These are phyloP conservation scores for Nautilus pompilius DNA, from an alignment of 1,140 invertebrate species.

Conservation along the genomic window DNA sequence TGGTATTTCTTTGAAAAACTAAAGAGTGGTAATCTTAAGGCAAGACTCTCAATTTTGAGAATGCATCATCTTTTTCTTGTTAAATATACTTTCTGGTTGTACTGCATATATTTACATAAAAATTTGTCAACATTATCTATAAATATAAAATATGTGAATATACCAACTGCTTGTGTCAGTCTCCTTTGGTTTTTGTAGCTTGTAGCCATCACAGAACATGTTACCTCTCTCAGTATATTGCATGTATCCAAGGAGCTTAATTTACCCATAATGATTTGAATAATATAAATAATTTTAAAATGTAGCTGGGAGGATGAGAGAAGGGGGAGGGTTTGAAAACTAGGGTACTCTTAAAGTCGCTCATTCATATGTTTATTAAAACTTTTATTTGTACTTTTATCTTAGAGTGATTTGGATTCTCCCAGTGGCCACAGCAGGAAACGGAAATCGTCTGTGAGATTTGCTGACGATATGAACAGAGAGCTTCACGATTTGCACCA, in stretches of 20 bases:
- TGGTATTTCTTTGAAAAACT: too few species aligned
- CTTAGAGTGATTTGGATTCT: constrained; percentile 33
- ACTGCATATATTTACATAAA: too few species aligned
- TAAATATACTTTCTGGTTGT: too few species aligned
- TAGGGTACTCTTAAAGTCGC: not conserved
- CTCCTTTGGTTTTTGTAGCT: too few species aligned
- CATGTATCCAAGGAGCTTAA: not conserved
- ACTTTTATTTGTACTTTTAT: constrained; percentile 5
- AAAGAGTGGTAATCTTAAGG: too few species aligned
- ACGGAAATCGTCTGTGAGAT: constrained; percentile 40
- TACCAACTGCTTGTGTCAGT: too few species aligned
- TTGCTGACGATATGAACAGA: constrained; percentile 51
- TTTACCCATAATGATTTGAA: not conserved
- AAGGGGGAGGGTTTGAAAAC: not conserved
- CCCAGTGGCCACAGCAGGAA: constrained; percentile 19
- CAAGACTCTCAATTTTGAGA: not conserved
- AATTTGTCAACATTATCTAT: too few species aligned
- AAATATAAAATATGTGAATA: too few species aligned
- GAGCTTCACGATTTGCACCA: constrained; percentile 47
- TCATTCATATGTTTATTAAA: not conserved
- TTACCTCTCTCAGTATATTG: too few species aligned
- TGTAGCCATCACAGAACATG: too few species aligned
- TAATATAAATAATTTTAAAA: not conserved
- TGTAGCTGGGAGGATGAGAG: not conserved
- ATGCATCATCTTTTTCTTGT: not conserved